Evolutionary conservation across 2,113 vertebrate genomes (phyloP).

Genomic region (Ahaetulla prasina): DNA sequence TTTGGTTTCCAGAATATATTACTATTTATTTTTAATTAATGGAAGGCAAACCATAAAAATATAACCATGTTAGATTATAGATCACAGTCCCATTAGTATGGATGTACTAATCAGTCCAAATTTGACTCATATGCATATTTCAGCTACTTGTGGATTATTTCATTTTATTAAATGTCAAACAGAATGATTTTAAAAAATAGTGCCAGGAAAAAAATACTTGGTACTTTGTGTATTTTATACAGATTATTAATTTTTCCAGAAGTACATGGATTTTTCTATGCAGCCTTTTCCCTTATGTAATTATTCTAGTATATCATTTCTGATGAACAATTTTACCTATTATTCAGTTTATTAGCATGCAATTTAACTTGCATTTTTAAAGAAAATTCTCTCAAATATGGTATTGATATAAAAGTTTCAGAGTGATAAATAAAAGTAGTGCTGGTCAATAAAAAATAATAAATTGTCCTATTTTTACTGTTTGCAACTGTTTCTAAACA

Average conservation of each 20-base stretch:
- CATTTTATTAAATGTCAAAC: not conserved
- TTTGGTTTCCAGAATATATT: not conserved
- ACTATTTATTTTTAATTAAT: not conserved
- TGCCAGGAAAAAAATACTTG: not conserved
- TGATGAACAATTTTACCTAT: not conserved
- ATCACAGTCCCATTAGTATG: not conserved
- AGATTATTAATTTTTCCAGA: not conserved
- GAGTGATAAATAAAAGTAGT: not conserved
- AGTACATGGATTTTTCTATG: not conserved
- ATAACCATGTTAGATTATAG: not conserved
- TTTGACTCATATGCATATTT: not conserved
- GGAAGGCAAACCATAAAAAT: not conserved
- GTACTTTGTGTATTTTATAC: not conserved
- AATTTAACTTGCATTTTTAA: not conserved
- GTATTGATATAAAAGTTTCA: not conserved
- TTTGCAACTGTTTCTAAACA: slow-evolving; percentile 10
- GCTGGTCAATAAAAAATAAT: not conserved
- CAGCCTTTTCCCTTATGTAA: not conserved
- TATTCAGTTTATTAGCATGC: not conserved
- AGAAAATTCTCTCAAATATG: not conserved
- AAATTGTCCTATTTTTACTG: not conserved
- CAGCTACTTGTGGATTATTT: not conserved
- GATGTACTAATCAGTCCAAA: not conserved
- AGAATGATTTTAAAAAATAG: not conserved
- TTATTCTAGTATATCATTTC: not conserved